Percentiles rank a stretch among this genome's conserved stretches.
Conservation (phyloP, 2,888 invertebrate species). For the Electrophaes corylata region DNA sequence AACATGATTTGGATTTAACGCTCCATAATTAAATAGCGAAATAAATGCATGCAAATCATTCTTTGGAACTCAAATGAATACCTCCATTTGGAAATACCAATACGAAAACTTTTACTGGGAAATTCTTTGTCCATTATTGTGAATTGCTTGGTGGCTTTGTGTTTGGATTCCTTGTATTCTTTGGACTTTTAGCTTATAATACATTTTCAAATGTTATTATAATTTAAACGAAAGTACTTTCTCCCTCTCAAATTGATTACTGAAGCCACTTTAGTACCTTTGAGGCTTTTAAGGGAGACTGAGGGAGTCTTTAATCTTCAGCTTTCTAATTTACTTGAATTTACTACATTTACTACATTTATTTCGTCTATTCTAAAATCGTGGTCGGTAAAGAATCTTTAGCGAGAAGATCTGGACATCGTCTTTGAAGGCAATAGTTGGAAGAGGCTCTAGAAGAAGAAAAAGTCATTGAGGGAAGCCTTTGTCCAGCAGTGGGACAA, state of each 20-base stretch:
- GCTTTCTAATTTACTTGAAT: constrained; percentile 3
- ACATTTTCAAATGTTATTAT: background rate
- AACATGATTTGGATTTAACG: constrained; percentile 9
- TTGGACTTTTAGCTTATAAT: background rate
- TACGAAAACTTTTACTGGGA: background rate
- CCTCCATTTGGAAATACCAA: background rate
- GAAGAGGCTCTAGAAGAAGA: too few relatives aligned
- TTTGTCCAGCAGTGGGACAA: too few relatives aligned
- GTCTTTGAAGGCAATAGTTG: too few relatives aligned
- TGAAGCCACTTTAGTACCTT: background rate
- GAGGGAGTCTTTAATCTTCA: constrained; percentile 3
- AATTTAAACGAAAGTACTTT: background rate
- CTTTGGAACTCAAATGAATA: background rate
- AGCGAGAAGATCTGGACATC: too few relatives aligned
- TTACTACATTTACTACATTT: background rate
- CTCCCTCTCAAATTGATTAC: constrained; percentile 5
- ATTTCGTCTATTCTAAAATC: too few relatives aligned
- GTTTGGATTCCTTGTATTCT: background rate
- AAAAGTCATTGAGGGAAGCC: too few relatives aligned
- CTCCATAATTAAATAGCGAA: constrained; percentile 14
- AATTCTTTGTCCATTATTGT: background rate
- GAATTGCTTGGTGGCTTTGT: background rate
- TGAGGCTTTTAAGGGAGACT: background rate
- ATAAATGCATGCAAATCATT: constrained; percentile 7
- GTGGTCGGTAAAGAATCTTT: too few relatives aligned